Base-by-base conservation (phyloP, 2,797 vertebrate genomes). In the Scolopax bukidnonensis region DNA sequence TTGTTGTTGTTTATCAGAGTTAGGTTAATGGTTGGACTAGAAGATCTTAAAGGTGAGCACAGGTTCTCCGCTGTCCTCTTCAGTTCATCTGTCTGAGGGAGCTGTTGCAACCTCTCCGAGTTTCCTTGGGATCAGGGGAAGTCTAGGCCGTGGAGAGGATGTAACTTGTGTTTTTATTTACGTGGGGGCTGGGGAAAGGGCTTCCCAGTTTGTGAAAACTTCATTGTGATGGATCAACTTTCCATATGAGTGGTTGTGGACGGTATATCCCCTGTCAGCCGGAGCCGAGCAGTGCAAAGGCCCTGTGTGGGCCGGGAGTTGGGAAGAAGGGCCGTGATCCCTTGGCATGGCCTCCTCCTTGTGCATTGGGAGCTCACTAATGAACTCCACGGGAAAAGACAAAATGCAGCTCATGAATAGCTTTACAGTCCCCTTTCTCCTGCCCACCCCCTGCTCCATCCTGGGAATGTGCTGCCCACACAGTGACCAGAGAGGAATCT, bases 391-490 rank as follows among this genome's bases (percentile, higher is more conserved):
- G 1, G 80, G 83, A 77, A 57, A 89, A 83, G 71, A 51, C 10
- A 7, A 71, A 87, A 59, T 27, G n/a, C 59, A 23, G 64, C 48
- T 65, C 78, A 65, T 94, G 75, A 96, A 92, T 85, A 81, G 71
- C 65, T 89, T 68, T 40, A 83, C 78, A 94, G 94, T 90, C 43
- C 41, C 16, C 25, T 69, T 90, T 69, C 43, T 92, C 65, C 77
- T 19, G 0, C 87, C 93, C 59, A 57, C 67, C 53, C 78, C 2
- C 3, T 57, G 25, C 65, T 59, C 70, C 70, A 64, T 64, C 92
- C 95, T 96, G 95, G 93, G 95, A 96, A 92, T 84, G 88, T 47
- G n/a, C 93, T 96, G 92, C 95, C 95, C 88, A 95, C 95, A 82
- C 90, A 92, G 92, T 95, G 93, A 93, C 94, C 93, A 95, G 92